phyloP scores from a whole-genome alignment of 1,140 invertebrate species.

The Trichonephila clavipes region DNA sequence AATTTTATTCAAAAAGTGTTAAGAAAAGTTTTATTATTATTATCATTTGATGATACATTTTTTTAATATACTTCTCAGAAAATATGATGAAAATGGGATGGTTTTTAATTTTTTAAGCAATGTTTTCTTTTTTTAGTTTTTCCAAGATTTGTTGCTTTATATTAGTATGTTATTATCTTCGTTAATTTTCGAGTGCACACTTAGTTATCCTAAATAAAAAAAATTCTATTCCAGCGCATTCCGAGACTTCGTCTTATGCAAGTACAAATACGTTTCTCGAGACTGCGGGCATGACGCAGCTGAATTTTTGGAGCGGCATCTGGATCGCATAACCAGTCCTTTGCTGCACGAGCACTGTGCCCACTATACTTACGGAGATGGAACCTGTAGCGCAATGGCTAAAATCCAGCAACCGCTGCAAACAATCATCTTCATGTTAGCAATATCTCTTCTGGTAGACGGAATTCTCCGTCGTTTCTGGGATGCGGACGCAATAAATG shows the following conservation, averaged over 20 bases:
- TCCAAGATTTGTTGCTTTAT: too few species aligned
- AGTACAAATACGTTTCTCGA: slow-evolving; percentile 66
- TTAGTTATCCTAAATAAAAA: too few species aligned
- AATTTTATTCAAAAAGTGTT: too few species aligned
- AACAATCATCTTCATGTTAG: background rate
- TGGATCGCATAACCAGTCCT: slow-evolving; percentile 77
- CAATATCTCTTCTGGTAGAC: background rate
- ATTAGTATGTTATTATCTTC: too few species aligned
- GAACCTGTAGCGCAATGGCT: slow-evolving; percentile 59
- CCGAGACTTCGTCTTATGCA: slow-evolving; percentile 77
- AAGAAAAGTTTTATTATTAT: too few species aligned
- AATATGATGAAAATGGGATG: too few species aligned
- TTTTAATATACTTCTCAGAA: too few species aligned
- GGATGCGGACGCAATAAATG: background rate
- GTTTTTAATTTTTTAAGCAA: too few species aligned
- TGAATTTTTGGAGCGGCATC: slow-evolving; percentile 73
- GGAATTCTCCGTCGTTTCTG: background rate
- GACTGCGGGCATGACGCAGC: slow-evolving; percentile 76
- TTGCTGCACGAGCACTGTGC: slow-evolving; percentile 77
- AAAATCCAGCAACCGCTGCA: background rate
- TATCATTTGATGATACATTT: too few species aligned
- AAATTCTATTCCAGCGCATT: slow-evolving; percentile 73
- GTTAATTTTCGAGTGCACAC: too few species aligned
- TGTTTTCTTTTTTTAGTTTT: too few species aligned
- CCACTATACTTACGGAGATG: slow-evolving; percentile 75